phyloP scores from a whole-genome alignment of 2,797 vertebrate genomes.

The Coregonus sp. region DNA sequence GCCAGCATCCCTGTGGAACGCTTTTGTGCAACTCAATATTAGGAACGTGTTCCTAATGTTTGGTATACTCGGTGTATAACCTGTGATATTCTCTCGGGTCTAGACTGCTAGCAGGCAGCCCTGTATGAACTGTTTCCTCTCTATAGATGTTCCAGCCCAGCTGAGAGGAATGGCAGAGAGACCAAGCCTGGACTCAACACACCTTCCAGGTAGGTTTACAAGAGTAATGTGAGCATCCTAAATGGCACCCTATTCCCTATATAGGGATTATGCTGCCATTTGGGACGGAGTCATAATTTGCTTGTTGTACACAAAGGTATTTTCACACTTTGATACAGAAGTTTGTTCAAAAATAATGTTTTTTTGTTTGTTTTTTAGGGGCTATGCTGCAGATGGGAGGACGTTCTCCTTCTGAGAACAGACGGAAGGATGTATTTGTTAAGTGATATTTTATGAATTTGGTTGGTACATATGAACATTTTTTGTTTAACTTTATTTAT shows the following conservation, averaged over 20 bases:
- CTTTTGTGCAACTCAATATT: no score
- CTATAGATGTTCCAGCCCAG: slow-evolving; percentile 50
- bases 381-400: no score
- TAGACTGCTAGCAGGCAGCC: neutral
- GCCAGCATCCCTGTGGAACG: no score
- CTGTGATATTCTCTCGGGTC: neutral
- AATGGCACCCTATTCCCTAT: neutral
- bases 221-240: neutral
- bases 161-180: slow-evolving; percentile 19
- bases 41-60: no score
- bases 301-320: neutral
- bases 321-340: neutral
- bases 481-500: no score
- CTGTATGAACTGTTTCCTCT: neutral
- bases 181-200: neutral
- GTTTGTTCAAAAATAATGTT: neutral
- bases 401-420: no score
- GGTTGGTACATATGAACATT: no score
- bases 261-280: neutral
- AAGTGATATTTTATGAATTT: no score
- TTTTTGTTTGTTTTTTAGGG: no score
- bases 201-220: slow-evolving; percentile 43
- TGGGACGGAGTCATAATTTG: neutral
- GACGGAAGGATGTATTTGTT: no score
- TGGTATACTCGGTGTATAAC: neutral